Base-by-base conservation (phyloP, 2,113 vertebrate genomes). In the Todiramphus chloris region DNA sequence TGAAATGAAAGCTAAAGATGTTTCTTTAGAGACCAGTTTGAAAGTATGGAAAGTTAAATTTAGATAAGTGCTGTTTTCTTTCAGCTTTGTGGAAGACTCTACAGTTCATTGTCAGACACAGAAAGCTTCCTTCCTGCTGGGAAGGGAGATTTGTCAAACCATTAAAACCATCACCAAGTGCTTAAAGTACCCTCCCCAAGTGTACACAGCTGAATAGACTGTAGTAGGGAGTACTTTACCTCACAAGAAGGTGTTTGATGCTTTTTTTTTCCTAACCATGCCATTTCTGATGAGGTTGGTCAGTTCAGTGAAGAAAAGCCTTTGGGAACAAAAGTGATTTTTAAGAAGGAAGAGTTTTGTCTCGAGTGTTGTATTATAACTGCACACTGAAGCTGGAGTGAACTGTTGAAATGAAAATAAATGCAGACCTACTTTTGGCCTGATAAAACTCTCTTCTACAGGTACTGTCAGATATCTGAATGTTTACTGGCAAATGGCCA, bases 21-120 rank as follows among this genome's bases (percentile, higher is more conserved):
- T 83, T 88, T 93, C 51, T 59, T 90, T 64, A 46, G 50, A 80
- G 44, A 90, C 41, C 17, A 11, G 31, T 87, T 90, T 87, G 68
- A 78, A 96, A 72, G 60, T 87, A 76, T 66, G 33, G 79, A 55
- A 87, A 84, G 83, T 94, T 89, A 96, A 94, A 94, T 94, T 95
- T 93, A 89, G 79, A 0, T 72, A 60, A 77, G 66, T 81, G 50
- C 72, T 92, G 51, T 89, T 96, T 94, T 94, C 53, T 89, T 92
- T 93, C 80, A 73, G 62, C 66, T 89, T 79, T 84, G 53, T 94
- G 41, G 78, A 92, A 87, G 69, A 83, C 53, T 77, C 53, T 73
- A 5, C 35, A 79, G 58, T 70, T 87, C 20, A 12, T 14, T 83
- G 60, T 69, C 62, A 87, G 89, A 20, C 76, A 62, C 41, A 23